Evolutionary conservation across 2,888 invertebrate genomes (phyloP).

Genomic region (Strigamia maritima): DNA sequence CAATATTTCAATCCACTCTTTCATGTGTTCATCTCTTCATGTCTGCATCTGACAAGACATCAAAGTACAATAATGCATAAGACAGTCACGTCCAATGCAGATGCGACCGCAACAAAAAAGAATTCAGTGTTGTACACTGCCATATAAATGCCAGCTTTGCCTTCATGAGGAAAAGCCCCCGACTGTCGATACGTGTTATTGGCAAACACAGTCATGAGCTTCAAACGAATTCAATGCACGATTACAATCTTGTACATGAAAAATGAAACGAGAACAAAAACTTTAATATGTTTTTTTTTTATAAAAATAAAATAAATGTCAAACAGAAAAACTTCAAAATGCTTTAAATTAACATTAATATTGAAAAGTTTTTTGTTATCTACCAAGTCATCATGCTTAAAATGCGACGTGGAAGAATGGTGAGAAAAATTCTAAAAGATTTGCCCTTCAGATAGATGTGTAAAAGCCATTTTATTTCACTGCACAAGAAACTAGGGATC

Average conservation of each 20-base stretch:
- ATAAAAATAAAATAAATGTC: no score
- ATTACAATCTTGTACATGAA: background rate
- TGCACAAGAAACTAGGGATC: background rate
- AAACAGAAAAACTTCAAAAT: no score
- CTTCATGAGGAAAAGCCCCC: slow-evolving; percentile 6
- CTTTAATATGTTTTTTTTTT: no score
- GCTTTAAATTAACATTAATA: no score
- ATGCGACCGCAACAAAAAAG: slow-evolving; percentile 3
- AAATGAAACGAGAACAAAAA: background rate
- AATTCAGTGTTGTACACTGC: slow-evolving; percentile 10
- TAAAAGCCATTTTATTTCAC: background rate
- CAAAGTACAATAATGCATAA: slow-evolving; percentile 1
- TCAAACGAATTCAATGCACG: background rate
- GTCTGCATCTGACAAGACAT: slow-evolving; percentile 25
- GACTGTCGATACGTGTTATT: slow-evolving; percentile 27
- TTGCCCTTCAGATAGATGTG: background rate
- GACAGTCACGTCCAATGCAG: slow-evolving; percentile 17
- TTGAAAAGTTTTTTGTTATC: no score
- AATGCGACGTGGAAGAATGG: no score
- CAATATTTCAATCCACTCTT: slow-evolving; percentile 22
- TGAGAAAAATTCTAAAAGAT: no score
- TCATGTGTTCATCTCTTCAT: background rate
- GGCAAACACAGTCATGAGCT: background rate
- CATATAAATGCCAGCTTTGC: slow-evolving; percentile 29
- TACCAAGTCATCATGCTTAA: no score